phyloP scores from a whole-genome alignment of 1,140 invertebrate species.

The Pachypeltis micranthus region DNA sequence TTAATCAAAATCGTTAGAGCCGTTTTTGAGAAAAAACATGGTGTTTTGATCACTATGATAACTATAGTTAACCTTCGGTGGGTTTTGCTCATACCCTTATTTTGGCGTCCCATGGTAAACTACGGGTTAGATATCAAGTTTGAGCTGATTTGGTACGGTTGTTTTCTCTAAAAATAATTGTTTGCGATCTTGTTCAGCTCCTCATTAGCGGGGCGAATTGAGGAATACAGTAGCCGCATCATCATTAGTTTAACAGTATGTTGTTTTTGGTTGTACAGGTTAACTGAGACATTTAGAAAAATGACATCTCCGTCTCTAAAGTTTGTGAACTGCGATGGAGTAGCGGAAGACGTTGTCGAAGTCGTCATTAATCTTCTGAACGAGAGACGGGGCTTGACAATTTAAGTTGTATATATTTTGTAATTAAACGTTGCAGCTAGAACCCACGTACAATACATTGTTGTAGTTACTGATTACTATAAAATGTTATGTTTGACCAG shows the following conservation, averaged over 20 bases:
- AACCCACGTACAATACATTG: no score
- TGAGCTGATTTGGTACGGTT: not conserved
- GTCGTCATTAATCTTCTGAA: not conserved
- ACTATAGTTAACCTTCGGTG: no score
- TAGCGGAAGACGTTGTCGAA: not conserved
- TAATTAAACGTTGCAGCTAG: no score
- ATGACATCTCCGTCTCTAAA: not conserved
- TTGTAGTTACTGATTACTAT: no score
- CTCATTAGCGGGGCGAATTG: no score
- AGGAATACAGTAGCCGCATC: not conserved
- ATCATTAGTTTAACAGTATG: not conserved
- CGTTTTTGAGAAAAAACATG: no score
- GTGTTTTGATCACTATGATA: no score
- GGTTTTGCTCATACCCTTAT: not conserved
- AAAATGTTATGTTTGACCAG: no score
- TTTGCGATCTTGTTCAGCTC: not conserved
- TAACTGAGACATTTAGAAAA: not conserved
- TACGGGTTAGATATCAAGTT: not conserved
- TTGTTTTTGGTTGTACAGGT: not conserved
- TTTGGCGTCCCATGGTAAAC: not conserved
- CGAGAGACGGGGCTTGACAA: no score
- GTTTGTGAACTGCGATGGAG: not conserved
- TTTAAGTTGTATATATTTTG: no score
- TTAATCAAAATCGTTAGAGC: no score
- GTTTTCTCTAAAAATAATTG: not conserved